A percentile compares a stretch with the other conserved stretches of the same genome.
Conservation (phyloP, 1,140 invertebrate species). For the Rhyzopertha dominica region DNA sequence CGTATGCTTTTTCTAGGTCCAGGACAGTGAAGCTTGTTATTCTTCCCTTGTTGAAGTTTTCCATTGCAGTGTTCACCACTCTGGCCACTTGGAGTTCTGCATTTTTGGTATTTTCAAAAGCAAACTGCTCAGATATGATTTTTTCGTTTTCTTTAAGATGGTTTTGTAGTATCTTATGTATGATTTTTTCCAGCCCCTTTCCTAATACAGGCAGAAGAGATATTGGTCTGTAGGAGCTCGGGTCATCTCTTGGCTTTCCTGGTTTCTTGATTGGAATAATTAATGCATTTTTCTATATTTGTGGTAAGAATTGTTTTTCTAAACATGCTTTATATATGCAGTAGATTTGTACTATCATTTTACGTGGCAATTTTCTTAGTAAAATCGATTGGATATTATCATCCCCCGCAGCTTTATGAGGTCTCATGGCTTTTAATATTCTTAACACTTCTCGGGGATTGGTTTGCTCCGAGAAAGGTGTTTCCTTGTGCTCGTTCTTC, state of each 20-base stretch:
- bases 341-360: constrained; percentile 26
- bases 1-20: constrained; percentile 35
- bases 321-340: constrained; percentile 37
- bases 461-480: too few relatives aligned
- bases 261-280: constrained; percentile 37
- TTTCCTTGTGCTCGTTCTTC: too few relatives aligned
- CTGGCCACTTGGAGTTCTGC: constrained; percentile 25
- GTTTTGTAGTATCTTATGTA: constrained; percentile 26
- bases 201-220: constrained; percentile 33
- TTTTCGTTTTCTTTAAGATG: constrained; percentile 23
- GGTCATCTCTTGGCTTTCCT: constrained; percentile 26
- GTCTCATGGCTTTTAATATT: background rate
- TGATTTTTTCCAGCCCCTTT: constrained; percentile 41
- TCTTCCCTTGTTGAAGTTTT: constrained; percentile 17
- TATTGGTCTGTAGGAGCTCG: constrained; percentile 41
- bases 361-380: constrained; percentile 28
- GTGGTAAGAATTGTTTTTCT: constrained; percentile 30
- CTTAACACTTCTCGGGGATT: background rate
- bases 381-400: constrained; percentile 29
- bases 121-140: constrained; percentile 22
- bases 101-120: constrained; percentile 19
- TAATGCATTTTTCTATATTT: constrained; percentile 36
- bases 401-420: constrained; percentile 33
- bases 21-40: constrained; percentile 22
- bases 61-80: constrained; percentile 22